A percentile compares a stretch with the other conserved stretches of the same genome.
Conservation (phyloP, 2,797 vertebrate species). For the Paedocypris micromegethes region DNA sequence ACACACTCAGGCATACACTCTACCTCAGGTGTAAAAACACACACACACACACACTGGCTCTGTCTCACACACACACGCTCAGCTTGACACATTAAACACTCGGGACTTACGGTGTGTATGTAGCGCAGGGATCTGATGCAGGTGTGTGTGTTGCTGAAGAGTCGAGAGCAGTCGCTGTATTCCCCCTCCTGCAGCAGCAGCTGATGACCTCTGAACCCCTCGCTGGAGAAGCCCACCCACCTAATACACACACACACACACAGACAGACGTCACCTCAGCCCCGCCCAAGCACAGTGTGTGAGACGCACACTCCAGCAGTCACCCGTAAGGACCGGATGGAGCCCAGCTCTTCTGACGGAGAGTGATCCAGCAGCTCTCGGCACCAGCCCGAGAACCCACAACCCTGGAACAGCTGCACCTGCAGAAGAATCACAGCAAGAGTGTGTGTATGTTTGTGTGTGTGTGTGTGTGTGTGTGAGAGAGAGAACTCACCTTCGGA, state of each 20-base stretch:
- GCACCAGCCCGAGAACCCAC: constrained; percentile 66
- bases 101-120: constrained; percentile 74
- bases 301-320: constrained; percentile 78
- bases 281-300: neutral
- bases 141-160: constrained; percentile 54
- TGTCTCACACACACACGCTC: neutral
- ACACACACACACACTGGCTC: neutral
- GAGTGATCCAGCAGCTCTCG: constrained; percentile 70
- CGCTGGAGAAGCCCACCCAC: constrained; percentile 78
- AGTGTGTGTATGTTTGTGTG: too few relatives aligned
- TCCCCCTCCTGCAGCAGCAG: constrained; percentile 80
- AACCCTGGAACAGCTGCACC: constrained; percentile 75
- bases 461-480: too few relatives aligned
- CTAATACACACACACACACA: constrained; percentile 57
- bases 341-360: constrained; percentile 56
- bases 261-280: neutral
- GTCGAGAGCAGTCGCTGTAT: constrained; percentile 63
- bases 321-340: constrained; percentile 71
- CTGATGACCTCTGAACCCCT: constrained; percentile 74
- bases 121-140: constrained; percentile 72
- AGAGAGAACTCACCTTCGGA: constrained; percentile 72
- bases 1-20: too few relatives aligned
- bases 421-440: constrained; percentile 52
- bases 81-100: neutral
- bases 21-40: too few relatives aligned